Percentiles rank a stretch among this genome's conserved stretches.
phyloP scores from a whole-genome alignment of 2,797 vertebrate species.

The Lemur catta region DNA sequence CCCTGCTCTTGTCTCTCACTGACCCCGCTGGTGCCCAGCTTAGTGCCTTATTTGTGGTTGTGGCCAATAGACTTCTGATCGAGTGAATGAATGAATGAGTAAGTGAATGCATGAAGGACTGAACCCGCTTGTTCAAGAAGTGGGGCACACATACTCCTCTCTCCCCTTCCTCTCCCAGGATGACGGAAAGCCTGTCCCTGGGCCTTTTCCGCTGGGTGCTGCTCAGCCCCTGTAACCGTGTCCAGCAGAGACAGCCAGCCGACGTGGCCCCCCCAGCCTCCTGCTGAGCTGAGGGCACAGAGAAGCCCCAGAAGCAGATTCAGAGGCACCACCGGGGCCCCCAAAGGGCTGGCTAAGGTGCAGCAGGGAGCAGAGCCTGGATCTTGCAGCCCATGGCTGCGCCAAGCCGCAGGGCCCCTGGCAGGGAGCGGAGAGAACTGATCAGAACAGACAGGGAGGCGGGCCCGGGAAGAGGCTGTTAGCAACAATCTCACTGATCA shows the following conservation, averaged over 20 bases:
- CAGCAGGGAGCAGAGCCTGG: neutral
- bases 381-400: accelerated
- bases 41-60: neutral
- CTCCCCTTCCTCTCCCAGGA: neutral
- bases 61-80: neutral
- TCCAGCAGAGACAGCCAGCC: neutral
- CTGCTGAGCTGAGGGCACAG: neutral
- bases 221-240: neutral
- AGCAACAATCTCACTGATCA: neutral
- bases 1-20: neutral
- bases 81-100: neutral
- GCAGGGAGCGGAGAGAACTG: neutral
- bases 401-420: accelerated
- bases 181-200: neutral
- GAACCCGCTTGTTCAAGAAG: neutral
- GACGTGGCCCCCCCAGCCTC: neutral
- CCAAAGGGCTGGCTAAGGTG: neutral
- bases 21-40: neutral
- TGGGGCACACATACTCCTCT: neutral
- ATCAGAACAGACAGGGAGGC: constrained; percentile 5
- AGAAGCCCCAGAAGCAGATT: neutral
- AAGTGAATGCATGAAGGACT: neutral
- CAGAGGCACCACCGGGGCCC: neutral
- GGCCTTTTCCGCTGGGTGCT: neutral
- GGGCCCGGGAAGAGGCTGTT: neutral